Base-by-base conservation (phyloP, 2,113 vertebrate species). In the Pagrus major region DNA sequence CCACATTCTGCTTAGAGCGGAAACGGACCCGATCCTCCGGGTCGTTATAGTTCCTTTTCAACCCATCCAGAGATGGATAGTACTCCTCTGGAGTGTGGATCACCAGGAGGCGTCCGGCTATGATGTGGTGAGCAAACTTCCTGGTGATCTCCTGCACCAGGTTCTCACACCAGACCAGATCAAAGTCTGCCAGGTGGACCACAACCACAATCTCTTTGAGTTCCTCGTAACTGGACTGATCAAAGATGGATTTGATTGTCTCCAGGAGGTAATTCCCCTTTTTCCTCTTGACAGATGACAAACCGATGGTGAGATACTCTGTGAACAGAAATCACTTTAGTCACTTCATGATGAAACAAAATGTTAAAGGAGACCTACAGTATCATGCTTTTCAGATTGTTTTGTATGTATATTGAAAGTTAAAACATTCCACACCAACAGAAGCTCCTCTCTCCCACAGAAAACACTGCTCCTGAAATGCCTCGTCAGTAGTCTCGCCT, bases 1-100 rank as follows among this genome's bases (percentile, higher is more conserved):
- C 98, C 69, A 99, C 97, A 54, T 99, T 99, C 94, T 99, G 98
- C 84, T 99, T 99, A 31, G 98, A 99, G 80, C 98, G 96, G 91
- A 99, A 99, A 51, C 95, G 97, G 31, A 99, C 98, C 35, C 98
- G 94, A 58, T 99, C 97, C 79, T 98, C 97, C 0, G 98, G 97
- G 85, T 99, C 98, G 33, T 99, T 99, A 88, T 99, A 99, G 90
- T 99, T 99, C 95, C 98, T 96, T 88, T 99, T 99, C 73, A 99
- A 92, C 33, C 98, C 98, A 11, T 98, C 95, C 85, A 99, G 83
- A 55, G 95, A 95, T 4, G 98, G 98, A 44, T 99, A 99, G 85
- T 96, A 97, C 78, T 98, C 96, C 90, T 97, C 96, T 14, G 97
- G 97, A 21, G 98, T 96, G 0, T 98, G 97, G 82, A 99, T 99